phyloP scores from a whole-genome alignment of 2,113 vertebrate species.

The Sphaerodactylus townsendi region DNA sequence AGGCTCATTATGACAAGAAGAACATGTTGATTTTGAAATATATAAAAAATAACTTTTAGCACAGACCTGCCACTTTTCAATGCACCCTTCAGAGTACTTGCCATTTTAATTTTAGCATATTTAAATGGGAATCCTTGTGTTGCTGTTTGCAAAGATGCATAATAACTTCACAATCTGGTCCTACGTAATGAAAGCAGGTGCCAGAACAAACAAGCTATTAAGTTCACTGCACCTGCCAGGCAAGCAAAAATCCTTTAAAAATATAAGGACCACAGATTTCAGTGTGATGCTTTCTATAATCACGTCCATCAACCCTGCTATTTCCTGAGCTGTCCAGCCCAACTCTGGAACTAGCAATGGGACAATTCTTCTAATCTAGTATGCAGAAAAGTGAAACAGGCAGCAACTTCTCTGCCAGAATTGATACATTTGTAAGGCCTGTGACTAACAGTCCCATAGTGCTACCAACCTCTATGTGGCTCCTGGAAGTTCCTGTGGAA shows the following conservation, averaged over 20 bases:
- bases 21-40: constrained; percentile 18
- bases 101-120: constrained; percentile 28
- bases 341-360: not conserved
- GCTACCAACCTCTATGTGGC: too few relatives aligned
- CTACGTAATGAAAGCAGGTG: not conserved
- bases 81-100: constrained; percentile 39
- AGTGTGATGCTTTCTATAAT: not conserved
- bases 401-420: not conserved
- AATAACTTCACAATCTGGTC: accelerated
- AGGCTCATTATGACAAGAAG: constrained; percentile 34
- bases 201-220: constrained; percentile 8
- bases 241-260: accelerated
- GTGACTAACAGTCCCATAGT: not conserved
- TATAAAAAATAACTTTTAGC: constrained; percentile 19
- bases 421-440: not conserved
- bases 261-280: accelerated
- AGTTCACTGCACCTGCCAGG: accelerated
- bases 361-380: not conserved
- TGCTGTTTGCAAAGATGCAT: not conserved
- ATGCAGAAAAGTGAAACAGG: not conserved
- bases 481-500: too few relatives aligned
- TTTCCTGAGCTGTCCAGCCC: not conserved
- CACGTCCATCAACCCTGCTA: accelerated
- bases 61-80: constrained; percentile 17
- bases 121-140: not conserved